Evolutionary conservation across 2,797 vertebrate species (phyloP), one percentile per base, ranked within the genome.

Genomic region (Steatocranus sp.): DNA sequence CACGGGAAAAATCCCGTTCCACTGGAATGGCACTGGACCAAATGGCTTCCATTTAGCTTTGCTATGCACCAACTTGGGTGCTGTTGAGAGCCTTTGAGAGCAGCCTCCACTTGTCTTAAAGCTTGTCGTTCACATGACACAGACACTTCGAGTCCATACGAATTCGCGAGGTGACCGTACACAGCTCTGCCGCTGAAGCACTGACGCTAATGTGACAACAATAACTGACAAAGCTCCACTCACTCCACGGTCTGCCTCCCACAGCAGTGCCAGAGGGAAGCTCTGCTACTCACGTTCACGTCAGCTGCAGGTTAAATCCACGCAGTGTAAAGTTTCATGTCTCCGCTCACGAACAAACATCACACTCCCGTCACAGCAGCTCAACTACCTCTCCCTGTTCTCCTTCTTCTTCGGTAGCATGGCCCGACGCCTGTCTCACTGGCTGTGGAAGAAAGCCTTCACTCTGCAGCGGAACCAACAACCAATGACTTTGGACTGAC

Each of bases 401-500:
- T 70, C 66, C 23, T 46, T 18, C 32, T 70, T 38, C 66, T 70
- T 46, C 38, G 9, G 41, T 18, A 11, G 23, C 66, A 46, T 18
- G 41, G 43, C 7, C 11, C 11, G 36, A 53, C 63, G 25, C 58
- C 50, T n/a, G 75, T 86, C 76, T 80, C 36, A 78, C 78, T 74
- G 86, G 23, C 81, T 86, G 81, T 18, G 36, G 70, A 63, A 36
- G 76, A n/a, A 83, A 85, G n/a, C 56, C 27, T 73, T 58, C 66
- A 73, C 68, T 12, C 68, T 48, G 68, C 68, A 30, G 10, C 68
- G 66, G 41, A 70, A 43, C 6, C 41, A 58, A 7, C 11, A 76
- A 48, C 92, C 90, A 93, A 88, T 91, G 14, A 50, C 7, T 14
- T 66, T 48, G 14, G 46, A 20, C 2, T 23, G 23, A 5, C 20